Evolutionary conservation across 2,888 invertebrate species (phyloP).

Genomic region (Epistrophe eligans): DNA sequence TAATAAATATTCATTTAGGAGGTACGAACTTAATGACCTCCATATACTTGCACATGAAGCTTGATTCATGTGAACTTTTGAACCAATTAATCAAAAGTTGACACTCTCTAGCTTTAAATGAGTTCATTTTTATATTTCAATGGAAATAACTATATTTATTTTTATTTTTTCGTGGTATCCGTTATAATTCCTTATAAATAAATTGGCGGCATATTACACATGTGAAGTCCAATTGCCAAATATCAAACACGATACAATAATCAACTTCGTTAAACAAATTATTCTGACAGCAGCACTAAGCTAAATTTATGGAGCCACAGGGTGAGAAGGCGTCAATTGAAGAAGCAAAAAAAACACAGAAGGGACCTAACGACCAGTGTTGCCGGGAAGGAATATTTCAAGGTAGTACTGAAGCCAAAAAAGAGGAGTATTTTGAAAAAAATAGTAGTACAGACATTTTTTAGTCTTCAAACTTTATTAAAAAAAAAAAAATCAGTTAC

Average conservation of each 20-base stretch:
- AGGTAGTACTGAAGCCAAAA: no score
- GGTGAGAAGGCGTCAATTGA: slow-evolving; percentile 60
- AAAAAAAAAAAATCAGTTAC: no score
- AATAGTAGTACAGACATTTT: no score
- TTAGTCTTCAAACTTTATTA: no score
- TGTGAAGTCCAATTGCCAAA: slow-evolving; percentile 56
- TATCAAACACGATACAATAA: slow-evolving; percentile 48
- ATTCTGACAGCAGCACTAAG: slow-evolving; percentile 66
- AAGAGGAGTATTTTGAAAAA: no score
- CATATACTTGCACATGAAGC: background rate
- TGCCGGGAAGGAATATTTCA: no score
- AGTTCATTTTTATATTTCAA: background rate
- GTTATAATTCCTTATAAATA: background rate
- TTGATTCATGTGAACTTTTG: background rate
- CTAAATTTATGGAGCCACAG: slow-evolving; percentile 57
- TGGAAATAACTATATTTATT: background rate
- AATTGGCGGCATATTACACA: slow-evolving; percentile 13
- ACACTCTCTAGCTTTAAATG: background rate
- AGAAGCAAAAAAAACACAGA: slow-evolving; percentile 29
- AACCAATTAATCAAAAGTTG: slow-evolving; percentile 8
- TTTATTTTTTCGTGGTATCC: background rate
- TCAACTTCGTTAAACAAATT: slow-evolving; percentile 70
- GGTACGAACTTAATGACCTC: background rate
- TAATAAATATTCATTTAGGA: background rate
- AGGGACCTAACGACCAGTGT: slow-evolving; percentile 32